Conservation (phyloP, 2,888 invertebrate species). For the Theodoxus fluviatilis region DNA sequence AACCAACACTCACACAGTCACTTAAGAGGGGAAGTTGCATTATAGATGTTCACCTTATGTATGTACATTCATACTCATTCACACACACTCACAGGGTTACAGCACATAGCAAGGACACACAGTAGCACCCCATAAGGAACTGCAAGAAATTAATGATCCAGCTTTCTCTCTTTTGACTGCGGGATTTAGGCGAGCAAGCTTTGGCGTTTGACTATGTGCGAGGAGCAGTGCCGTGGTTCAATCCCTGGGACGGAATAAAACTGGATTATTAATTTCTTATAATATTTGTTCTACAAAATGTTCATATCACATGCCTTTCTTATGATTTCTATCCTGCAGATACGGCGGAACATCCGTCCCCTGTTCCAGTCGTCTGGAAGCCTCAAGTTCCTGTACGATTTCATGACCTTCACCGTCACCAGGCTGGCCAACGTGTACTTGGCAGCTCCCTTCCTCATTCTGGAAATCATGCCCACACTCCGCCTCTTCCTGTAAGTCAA, state of each 20-base stretch:
- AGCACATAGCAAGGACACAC: no score
- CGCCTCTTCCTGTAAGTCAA: conserved; percentile 78
- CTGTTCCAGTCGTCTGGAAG: conserved; percentile 71
- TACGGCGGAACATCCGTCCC: conserved; percentile 81
- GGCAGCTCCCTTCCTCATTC: conserved; percentile 88
- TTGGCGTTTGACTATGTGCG: neutral
- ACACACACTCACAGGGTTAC: no score
- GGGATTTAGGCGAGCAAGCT: no score
- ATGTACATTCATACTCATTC: no score
- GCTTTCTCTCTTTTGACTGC: neutral
- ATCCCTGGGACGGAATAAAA: neutral
- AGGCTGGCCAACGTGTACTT: conserved; percentile 86
- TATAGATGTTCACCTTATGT: no score
- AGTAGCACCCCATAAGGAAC: no score
- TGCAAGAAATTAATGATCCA: conserved; percentile 66
- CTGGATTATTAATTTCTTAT: neutral
- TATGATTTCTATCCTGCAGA: conserved; percentile 68
- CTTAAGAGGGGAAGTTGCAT: no score
- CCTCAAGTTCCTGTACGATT: conserved; percentile 74
- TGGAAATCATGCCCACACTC: conserved; percentile 82
- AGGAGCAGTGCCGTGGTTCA: neutral
- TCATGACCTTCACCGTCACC: conserved; percentile 81
- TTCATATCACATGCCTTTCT: neutral
- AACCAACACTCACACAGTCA: no score
- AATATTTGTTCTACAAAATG: neutral